These are phyloP conservation scores for Brachystomella parvula DNA, from an alignment of 1,140 invertebrate genomes.

Conservation along the genomic window DNA sequence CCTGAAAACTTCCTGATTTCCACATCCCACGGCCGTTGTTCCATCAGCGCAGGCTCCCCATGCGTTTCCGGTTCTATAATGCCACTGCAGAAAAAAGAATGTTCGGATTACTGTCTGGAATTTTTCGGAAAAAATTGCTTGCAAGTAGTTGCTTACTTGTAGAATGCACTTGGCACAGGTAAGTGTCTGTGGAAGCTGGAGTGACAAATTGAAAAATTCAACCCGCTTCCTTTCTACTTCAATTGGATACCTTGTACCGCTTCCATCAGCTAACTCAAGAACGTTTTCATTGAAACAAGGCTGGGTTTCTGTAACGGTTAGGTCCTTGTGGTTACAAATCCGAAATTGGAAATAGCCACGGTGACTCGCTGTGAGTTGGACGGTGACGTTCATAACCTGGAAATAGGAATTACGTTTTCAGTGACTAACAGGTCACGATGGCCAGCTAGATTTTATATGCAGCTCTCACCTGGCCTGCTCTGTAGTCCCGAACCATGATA, in stretches of 20 bases:
- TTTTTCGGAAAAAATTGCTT: too few species aligned
- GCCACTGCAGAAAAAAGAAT: constrained; percentile 43
- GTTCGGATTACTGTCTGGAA: too few species aligned
- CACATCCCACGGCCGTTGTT: constrained; percentile 48
- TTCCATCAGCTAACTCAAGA: constrained; percentile 45
- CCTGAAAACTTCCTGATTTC: constrained; percentile 58
- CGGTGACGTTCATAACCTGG: constrained; percentile 8
- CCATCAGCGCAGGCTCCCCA: constrained; percentile 52
- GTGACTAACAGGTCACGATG: background rate
- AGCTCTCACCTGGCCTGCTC: constrained; percentile 8
- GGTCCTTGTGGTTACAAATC: constrained; percentile 58
- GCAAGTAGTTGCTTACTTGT: background rate
- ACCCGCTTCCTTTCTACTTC: background rate
- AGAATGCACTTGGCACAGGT: background rate
- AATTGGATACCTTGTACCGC: constrained; percentile 7
- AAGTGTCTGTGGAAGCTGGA: constrained; percentile 2
- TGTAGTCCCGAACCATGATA: constrained; percentile 13
- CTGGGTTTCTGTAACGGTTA: constrained; percentile 48
- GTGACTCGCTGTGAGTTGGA: constrained; percentile 25
- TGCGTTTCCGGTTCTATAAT: constrained; percentile 41
- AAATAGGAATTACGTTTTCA: too few species aligned
- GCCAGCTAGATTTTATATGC: background rate
- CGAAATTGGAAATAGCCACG: constrained; percentile 78
- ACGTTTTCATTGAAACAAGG: constrained; percentile 58
- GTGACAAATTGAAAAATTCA: constrained; percentile 1